Percentiles rank a stretch among this genome's conserved stretches.
These are phyloP conservation scores for Gnathonemus longibarbis DNA, from an alignment of 2,113 vertebrate species.

Conservation along the genomic window DNA sequence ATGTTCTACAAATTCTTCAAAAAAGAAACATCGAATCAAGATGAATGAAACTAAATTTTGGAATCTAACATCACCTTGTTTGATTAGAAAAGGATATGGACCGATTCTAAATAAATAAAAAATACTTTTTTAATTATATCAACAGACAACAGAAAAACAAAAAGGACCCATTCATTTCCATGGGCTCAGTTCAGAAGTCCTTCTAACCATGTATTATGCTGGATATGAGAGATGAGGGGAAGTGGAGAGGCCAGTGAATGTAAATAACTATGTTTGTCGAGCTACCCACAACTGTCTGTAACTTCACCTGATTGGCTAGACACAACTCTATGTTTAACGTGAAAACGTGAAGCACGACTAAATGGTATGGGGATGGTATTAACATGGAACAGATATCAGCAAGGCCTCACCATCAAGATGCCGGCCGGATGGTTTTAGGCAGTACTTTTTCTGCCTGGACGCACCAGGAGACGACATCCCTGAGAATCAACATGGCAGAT, in stretches of 20 bases:
- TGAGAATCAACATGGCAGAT: background rate
- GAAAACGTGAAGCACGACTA: conserved; percentile 21
- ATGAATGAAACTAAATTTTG: background rate
- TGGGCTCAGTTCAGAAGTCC: conserved; percentile 76
- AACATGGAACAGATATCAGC: conserved; percentile 36
- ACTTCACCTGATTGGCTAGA: conserved; percentile 26
- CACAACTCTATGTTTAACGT: conserved; percentile 51
- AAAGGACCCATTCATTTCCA: conserved; percentile 72
- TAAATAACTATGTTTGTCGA: conserved; percentile 19
- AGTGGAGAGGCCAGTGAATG: background rate
- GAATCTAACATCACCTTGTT: background rate
- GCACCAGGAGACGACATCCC: background rate
- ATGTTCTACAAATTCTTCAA: background rate
- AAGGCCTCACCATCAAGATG: conserved; percentile 22
- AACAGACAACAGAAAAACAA: conserved; percentile 28
- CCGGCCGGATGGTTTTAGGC: background rate
- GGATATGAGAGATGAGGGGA: conserved; percentile 75
- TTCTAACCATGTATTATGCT: conserved; percentile 86
- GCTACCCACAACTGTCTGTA: conserved; percentile 1
- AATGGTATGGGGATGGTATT: conserved; percentile 33
- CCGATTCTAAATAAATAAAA: background rate
- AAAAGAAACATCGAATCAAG: background rate
- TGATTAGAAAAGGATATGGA: background rate
- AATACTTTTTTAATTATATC: background rate
- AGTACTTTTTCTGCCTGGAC: background rate